These are phyloP conservation scores for Heterodera schachtii DNA, from an alignment of 1,140 invertebrate species.

Conservation along the genomic window DNA sequence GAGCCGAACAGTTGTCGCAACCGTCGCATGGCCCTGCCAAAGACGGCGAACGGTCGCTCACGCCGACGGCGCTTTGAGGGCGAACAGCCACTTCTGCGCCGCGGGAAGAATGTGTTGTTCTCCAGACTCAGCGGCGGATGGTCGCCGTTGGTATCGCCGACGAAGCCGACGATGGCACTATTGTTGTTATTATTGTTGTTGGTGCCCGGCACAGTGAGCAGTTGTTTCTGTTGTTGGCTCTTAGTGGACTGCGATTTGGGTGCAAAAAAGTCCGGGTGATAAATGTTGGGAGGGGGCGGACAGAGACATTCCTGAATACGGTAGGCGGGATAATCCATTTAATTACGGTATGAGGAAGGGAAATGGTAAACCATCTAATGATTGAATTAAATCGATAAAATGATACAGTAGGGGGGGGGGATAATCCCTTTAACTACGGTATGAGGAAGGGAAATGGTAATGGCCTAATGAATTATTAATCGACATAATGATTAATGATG, in stretches of 20 bases:
- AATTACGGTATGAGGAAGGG: no score
- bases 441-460: no score
- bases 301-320: constrained; percentile 54
- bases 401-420: no score
- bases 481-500: no score
- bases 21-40: not conserved
- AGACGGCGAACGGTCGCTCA: constrained; percentile 30
- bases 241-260: constrained; percentile 21
- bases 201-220: constrained; percentile 11
- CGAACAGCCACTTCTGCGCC: constrained; percentile 3
- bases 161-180: no score
- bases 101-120: constrained; percentile 35
- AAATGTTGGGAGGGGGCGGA: constrained; percentile 42
- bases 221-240: not conserved
- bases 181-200: constrained; percentile 31
- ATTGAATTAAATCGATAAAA: no score
- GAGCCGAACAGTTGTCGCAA: constrained; percentile 46
- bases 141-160: not conserved
- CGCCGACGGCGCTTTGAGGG: constrained; percentile 31
- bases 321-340: no score
- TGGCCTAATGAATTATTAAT: no score
- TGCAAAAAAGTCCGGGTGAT: constrained; percentile 33
- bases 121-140: constrained; percentile 25
- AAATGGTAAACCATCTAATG: no score
- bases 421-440: no score